Percentiles rank a stretch among this genome's conserved stretches.
Conservation (phyloP, 2,113 vertebrate genomes). For the Hemicordylus capensis region DNA sequence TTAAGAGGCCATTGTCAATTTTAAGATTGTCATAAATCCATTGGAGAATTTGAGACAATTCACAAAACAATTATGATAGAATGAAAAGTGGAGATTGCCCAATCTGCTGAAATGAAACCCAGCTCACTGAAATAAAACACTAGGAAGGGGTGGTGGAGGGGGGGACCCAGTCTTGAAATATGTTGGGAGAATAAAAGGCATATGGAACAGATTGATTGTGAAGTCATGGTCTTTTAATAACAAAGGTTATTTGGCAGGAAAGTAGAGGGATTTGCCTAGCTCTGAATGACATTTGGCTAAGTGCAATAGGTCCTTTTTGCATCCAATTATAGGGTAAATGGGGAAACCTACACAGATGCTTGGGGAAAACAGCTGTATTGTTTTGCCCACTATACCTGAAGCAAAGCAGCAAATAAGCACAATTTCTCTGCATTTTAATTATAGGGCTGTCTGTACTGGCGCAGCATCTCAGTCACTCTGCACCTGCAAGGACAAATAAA, state of each 20-base stretch:
- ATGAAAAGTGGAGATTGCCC: conserved; percentile 70
- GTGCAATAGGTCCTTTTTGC: conserved; percentile 37
- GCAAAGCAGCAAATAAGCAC: conserved; percentile 65
- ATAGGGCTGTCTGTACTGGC: conserved; percentile 47
- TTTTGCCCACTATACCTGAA: conserved; percentile 61
- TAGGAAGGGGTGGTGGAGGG: conserved; percentile 25
- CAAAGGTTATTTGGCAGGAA: conserved; percentile 54
- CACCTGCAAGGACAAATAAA: conserved; percentile 64
- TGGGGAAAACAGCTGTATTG: conserved; percentile 53
- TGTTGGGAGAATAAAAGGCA: conserved; percentile 65
- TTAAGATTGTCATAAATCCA: conserved; percentile 73
- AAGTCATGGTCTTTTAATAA: conserved; percentile 48
- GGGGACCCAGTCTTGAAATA: conserved; percentile 48
- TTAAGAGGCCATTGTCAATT: conserved; percentile 74
- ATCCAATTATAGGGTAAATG: conserved; percentile 36
- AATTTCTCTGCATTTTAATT: conserved; percentile 54
- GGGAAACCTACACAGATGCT: conserved; percentile 60
- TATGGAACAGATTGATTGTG: conserved; percentile 45
- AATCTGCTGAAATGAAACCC: conserved; percentile 74
- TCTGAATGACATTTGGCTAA: conserved; percentile 55
- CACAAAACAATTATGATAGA: conserved; percentile 73
- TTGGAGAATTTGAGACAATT: conserved; percentile 75
- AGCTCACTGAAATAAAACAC: conserved; percentile 69
- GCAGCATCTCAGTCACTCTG: conserved; percentile 37
- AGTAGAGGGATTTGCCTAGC: conserved; percentile 29